phyloP scores from a whole-genome alignment of 2,888 invertebrate genomes.

The Neoascia interrupta region DNA sequence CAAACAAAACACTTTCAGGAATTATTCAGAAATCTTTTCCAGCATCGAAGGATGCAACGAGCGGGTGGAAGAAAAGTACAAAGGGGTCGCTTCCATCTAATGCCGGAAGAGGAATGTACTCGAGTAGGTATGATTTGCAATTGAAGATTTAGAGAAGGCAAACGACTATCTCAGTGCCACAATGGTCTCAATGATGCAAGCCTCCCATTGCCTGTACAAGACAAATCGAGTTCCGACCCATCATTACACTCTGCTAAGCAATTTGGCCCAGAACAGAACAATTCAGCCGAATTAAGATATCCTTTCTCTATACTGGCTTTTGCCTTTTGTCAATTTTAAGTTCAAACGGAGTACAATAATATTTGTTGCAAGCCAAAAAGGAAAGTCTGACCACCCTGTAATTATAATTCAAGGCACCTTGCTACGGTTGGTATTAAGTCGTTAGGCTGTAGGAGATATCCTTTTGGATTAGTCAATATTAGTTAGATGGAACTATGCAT shows the following conservation, averaged over 20 bases:
- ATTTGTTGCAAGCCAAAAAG: conserved; percentile 4
- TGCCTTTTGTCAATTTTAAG: conserved; percentile 10
- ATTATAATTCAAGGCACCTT: conserved; percentile 10
- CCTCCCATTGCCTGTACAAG: not conserved
- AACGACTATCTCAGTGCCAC: conserved; percentile 21
- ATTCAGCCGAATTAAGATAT: conserved; percentile 44
- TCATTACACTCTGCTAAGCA: conserved; percentile 20
- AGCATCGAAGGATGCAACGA: conserved; percentile 14
- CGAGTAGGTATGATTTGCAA: conserved; percentile 15
- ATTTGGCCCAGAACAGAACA: conserved; percentile 42
- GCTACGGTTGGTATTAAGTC: conserved; percentile 6
- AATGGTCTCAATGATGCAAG: conserved; percentile 42
- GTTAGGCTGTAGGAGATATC: not conserved
- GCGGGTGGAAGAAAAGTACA: not conserved
- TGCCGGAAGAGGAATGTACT: conserved; percentile 64
- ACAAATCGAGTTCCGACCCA: conserved; percentile 39
- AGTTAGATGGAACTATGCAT: too few relatives aligned
- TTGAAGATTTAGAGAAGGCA: conserved; percentile 32
- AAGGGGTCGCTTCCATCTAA: conserved; percentile 29
- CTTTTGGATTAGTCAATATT: too few relatives aligned
- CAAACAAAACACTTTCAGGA: conserved; percentile 66
- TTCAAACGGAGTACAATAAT: not conserved
- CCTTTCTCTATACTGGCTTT: conserved; percentile 20
- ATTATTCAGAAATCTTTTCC: conserved; percentile 56
- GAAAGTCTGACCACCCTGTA: not conserved